Base-by-base conservation (phyloP, 2,113 vertebrate species). In the Cephalopholis sonnerati region DNA sequence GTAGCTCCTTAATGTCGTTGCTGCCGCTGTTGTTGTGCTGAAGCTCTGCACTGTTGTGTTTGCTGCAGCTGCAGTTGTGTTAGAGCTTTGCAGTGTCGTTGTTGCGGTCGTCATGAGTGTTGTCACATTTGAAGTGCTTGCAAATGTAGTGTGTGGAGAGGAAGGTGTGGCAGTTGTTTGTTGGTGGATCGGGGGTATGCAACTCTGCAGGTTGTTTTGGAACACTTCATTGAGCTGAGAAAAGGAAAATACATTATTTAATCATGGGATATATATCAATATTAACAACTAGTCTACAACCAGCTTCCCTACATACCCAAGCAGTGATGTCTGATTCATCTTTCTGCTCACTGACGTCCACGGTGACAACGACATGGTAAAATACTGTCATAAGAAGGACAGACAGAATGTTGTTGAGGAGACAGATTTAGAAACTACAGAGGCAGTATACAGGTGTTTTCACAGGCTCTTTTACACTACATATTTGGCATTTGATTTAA, bases 291-390 rank as follows among this genome's bases (percentile, higher is more conserved):
- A 51, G 7, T 48, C 13, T 16, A 20, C 22, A 27, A 50, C 2
- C 20, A 24, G n/a, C 53, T 66, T 54, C 0, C 6, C n/a, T 17
- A 85, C 91, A 10, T 90, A 94, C 94, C 94, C 87, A 93, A 48
- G 4, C 36, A 4, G 0, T 16, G 62, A 95, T 86, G 22, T 91
- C 64, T 7, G 84, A 54, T 84, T 91, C 75, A 50, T 76, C 51
- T 32, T 65, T 85, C 15, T 36, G 8, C 68, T 53, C 91, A 32
- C 2, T 81, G 46, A 79, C 57, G 25, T 84, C 7, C 66, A 94
- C 90, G 25, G 64, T 54, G 53, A 94, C 20, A 0, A 74, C 55
- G 54, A 93, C 15, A 62, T 69, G 80, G 77, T 94, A 94, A 64
- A 29, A 32, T 4, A 71, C 87, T 87, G 71, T 64, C 16, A 15